Percentiles rank a stretch among this genome's conserved stretches.
phyloP scores from a whole-genome alignment of 1,140 invertebrate species.

The Halictus rubicundus region DNA sequence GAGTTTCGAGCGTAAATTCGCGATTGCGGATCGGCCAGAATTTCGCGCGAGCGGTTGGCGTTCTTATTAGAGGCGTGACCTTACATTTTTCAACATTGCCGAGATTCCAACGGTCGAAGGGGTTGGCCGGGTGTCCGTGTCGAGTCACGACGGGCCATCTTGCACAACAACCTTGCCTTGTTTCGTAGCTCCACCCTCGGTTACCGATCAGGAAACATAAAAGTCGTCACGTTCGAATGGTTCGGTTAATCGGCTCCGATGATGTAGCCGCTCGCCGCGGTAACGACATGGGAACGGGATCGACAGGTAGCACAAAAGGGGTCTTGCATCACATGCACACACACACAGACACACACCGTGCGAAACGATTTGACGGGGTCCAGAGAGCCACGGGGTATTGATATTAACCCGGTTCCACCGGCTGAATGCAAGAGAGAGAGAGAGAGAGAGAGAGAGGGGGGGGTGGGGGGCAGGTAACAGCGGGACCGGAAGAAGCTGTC shows the following conservation, averaged over 20 bases:
- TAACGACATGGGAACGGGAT: conserved; percentile 60
- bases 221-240: conserved; percentile 61
- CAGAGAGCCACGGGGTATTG: not conserved
- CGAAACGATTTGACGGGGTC: conserved; percentile 39
- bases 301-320: conserved; percentile 51
- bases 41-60: not conserved
- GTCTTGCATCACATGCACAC: not conserved
- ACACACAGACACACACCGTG: conserved; percentile 26
- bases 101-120: not conserved
- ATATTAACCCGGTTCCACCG: conserved; percentile 7
- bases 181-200: conserved; percentile 14
- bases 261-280: conserved; percentile 46
- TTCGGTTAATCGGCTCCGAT: conserved; percentile 55
- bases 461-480: too few relatives aligned
- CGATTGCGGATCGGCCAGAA: not conserved
- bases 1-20: too few relatives aligned
- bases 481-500: conserved; percentile 61
- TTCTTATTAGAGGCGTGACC: not conserved
- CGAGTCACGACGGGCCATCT: conserved; percentile 36
- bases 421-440: not conserved
- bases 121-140: conserved; percentile 1
- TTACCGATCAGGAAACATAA: conserved; percentile 58
- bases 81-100: not conserved
- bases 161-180: conserved; percentile 19
- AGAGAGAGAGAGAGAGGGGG: too few relatives aligned